These are phyloP conservation scores for Machimus rusticus DNA, from an alignment of 2,888 invertebrate species.

Conservation along the genomic window DNA sequence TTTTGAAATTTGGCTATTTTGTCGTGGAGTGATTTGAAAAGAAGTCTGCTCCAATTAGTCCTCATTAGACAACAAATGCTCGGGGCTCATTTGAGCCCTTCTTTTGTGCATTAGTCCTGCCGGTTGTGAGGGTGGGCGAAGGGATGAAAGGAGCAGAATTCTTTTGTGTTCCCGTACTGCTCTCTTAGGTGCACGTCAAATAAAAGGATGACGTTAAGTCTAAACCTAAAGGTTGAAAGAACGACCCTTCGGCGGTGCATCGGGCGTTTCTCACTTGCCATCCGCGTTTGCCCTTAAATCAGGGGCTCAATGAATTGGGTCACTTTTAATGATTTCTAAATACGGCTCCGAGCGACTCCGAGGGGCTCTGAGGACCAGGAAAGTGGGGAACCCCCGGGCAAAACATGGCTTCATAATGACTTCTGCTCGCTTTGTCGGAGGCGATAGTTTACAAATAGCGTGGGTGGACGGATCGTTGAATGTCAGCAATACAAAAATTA, in stretches of 20 bases:
- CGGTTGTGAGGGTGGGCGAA: conserved; percentile 7
- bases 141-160: neutral
- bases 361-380: neutral
- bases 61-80: conserved; percentile 27
- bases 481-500: neutral
- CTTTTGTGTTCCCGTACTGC: conserved; percentile 9
- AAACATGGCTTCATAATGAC: conserved; percentile 21
- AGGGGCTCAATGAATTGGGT: conserved; percentile 22
- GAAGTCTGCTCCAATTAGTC: conserved; percentile 25
- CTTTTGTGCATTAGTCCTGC: neutral
- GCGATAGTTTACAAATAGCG: conserved; percentile 31
- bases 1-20: neutral
- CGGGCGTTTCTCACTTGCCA: neutral
- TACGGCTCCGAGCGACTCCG: neutral
- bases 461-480: conserved; percentile 11
- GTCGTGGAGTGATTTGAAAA: neutral
- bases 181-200: conserved; percentile 6
- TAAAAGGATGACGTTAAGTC: conserved; percentile 3
- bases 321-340: conserved; percentile 33
- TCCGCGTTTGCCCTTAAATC: neutral
- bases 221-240: neutral
- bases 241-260: neutral
- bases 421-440: conserved; percentile 24
- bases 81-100: neutral
- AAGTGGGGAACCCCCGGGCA: neutral